phyloP scores from a whole-genome alignment of 2,797 vertebrate genomes.

The Apogon talboti region DNA sequence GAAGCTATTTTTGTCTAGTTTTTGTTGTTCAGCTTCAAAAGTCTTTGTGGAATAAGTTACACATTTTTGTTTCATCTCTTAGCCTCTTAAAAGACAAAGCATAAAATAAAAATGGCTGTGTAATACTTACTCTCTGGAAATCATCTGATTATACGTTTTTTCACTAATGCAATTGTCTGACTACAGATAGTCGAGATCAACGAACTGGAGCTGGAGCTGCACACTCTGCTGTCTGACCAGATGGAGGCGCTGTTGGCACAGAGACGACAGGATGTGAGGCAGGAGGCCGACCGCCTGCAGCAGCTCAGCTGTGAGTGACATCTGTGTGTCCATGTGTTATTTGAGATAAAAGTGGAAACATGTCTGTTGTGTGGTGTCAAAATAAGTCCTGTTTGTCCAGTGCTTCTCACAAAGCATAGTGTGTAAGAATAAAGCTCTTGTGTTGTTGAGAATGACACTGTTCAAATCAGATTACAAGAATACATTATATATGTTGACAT shows the following conservation, averaged over 20 bases:
- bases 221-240: constrained; percentile 84
- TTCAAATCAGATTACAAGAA: neutral
- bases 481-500: no score
- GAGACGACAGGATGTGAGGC: constrained; percentile 85
- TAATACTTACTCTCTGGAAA: neutral
- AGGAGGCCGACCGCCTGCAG: constrained; percentile 85
- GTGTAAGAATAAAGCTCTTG: no score
- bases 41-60: no score
- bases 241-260: constrained; percentile 76
- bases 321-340: neutral
- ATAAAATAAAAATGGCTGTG: neutral
- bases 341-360: neutral
- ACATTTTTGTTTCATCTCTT: neutral
- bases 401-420: no score
- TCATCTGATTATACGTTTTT: neutral
- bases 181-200: constrained; percentile 82
- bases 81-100: no score
- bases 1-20: no score
- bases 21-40: no score
- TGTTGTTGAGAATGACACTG: no score
- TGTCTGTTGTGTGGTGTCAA: neutral
- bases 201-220: constrained; percentile 87
- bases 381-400: no score
- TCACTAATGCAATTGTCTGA: neutral
- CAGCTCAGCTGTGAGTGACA: constrained; percentile 84